These are phyloP conservation scores for Perizoma affinitatum DNA, from an alignment of 2,888 invertebrate species.

Conservation along the genomic window DNA sequence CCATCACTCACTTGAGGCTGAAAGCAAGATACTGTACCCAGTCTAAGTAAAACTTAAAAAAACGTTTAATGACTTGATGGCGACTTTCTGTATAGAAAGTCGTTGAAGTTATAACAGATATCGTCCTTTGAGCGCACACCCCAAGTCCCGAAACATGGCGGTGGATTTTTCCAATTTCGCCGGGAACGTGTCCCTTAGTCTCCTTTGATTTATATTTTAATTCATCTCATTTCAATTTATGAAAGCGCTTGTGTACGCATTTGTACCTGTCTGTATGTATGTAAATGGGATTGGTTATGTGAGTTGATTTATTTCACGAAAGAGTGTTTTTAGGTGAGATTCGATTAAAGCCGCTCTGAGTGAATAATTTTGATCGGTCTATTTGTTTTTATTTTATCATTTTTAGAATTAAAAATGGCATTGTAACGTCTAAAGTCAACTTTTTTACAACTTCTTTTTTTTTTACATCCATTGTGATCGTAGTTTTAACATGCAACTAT, in stretches of 20 bases:
- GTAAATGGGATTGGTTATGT: slow-evolving; percentile 55
- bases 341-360: slow-evolving; percentile 10
- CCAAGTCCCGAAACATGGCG: slow-evolving; percentile 26
- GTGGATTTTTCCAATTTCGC: slow-evolving; percentile 76
- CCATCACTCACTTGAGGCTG: too few species aligned
- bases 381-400: slow-evolving; percentile 1
- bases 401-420: background rate
- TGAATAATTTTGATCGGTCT: background rate
- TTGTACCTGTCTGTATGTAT: slow-evolving; percentile 74
- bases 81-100: slow-evolving; percentile 1
- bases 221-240: slow-evolving; percentile 82
- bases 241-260: slow-evolving; percentile 63
- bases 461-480: too few species aligned
- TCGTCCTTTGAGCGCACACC: slow-evolving; percentile 6
- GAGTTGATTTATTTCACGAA: slow-evolving; percentile 31
- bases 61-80: slow-evolving; percentile 16
- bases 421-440: too few species aligned
- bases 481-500: too few species aligned
- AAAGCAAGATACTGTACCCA: too few species aligned
- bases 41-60: background rate
- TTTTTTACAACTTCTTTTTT: too few species aligned
- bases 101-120: slow-evolving; percentile 6
- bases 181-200: slow-evolving; percentile 76
- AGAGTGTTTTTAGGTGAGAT: slow-evolving; percentile 20
- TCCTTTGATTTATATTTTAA: slow-evolving; percentile 84